These are phyloP conservation scores for Oscarella lobularis DNA, from an alignment of 37 sponge, comb jelly and placozoan genomes.

Conservation along the genomic window DNA sequence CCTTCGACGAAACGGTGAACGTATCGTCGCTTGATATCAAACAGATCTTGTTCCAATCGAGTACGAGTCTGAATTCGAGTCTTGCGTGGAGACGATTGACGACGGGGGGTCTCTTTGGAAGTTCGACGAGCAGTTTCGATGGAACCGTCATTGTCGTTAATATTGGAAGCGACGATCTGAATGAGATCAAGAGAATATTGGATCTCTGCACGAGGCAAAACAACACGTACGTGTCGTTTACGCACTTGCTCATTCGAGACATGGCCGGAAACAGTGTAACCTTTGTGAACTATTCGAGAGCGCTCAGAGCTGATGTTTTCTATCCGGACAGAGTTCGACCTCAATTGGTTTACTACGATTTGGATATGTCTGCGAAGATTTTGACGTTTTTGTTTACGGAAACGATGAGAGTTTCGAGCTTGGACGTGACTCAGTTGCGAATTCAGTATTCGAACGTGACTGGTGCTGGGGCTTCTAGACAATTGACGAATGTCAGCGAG, in stretches of 20 bases:
- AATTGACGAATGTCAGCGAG: neutral
- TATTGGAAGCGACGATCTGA: constrained; percentile 60
- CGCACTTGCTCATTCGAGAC: constrained; percentile 31
- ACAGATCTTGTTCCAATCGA: constrained; percentile 43
- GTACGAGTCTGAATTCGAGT: neutral
- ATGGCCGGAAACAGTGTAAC: constrained; percentile 7
- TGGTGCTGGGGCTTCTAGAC: neutral
- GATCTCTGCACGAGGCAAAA: constrained; percentile 27
- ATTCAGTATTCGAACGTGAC: constrained; percentile 9
- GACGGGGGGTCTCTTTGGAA: neutral
- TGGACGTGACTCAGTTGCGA: constrained; percentile 53
- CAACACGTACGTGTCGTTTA: constrained; percentile 39
- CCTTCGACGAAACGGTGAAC: constrained; percentile 72
- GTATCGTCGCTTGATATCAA: constrained; percentile 19
- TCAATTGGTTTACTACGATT: neutral
- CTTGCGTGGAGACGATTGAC: neutral
- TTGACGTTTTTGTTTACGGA: constrained; percentile 39
- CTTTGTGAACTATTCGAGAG: neutral
- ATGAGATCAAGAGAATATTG: constrained; percentile 68
- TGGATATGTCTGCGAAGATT: constrained; percentile 1
- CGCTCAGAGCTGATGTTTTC: neutral
- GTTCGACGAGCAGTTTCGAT: neutral
- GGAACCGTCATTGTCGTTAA: constrained; percentile 49
- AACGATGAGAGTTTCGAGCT: constrained; percentile 40
- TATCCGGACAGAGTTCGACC: neutral